Evolutionary conservation across 53 echinoderm and acorn worm genomes (phyloP), one percentile per base, ranked within the genome.

Genomic region (Henricia sp.): DNA sequence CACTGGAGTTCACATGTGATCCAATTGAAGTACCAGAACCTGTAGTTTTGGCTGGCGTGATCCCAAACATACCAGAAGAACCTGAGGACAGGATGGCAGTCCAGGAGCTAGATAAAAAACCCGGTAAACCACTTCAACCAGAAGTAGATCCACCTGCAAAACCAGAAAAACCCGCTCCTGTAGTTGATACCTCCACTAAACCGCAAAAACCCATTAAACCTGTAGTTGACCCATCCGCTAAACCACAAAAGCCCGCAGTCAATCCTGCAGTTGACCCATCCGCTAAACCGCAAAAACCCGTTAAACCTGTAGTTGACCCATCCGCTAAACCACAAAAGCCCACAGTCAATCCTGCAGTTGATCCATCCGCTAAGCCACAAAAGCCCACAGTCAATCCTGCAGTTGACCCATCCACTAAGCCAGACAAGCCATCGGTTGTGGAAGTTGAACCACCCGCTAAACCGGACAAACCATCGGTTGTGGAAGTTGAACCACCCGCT

Each of bases 1-100:
- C 76, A 0, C 50, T 89, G 56, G 84, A 89, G 23, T 68, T 89
- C 21, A 27, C 25, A 26, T 89, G 89, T 53, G 83, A 89, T 11
- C 50, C 86, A 27, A 37, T 8, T 16, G 72, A n/a, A 46, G 41
- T 29, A 16, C 77, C 77, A 19, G 77, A 77, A 58, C 58, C 59
- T 13, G 59, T n/a, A n/a, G n/a, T n/a, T n/a, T n/a, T n/a, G n/a
- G n/a, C n/a, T n/a, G n/a, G n/a, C n/a, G n/a, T n/a, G n/a, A n/a
- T n/a, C n/a, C n/a, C n/a, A n/a, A n/a, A n/a, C n/a, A n/a, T n/a
- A n/a, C n/a, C n/a, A n/a, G n/a, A n/a, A n/a, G n/a, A n/a, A n/a
- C n/a, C n/a, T 9, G 44, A 44, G 44, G 13, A 9, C 44, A 44
- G 13, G 44, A 13, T 44, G 44, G n/a, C 19, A 54, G 55, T 54